Percentiles rank a stretch among this genome's conserved stretches.
Evolutionary conservation across 2,888 invertebrate species (phyloP).

Genomic region (Scaptodrosophila latifasciaeformis): DNA sequence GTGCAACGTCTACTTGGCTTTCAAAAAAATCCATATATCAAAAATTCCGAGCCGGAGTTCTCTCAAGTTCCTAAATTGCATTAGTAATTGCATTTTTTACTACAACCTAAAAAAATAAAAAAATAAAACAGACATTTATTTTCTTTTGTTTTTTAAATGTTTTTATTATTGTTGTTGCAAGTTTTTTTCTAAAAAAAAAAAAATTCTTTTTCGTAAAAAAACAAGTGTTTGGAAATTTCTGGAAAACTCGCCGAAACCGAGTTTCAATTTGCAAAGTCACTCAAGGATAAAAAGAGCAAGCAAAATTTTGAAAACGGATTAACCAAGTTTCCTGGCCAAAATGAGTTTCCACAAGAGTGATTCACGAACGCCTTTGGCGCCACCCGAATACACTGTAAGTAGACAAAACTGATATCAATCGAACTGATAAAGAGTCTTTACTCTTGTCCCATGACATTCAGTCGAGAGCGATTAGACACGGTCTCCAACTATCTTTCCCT

Average conservation of each 20-base stretch:
- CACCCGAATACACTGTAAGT: slow-evolving; percentile 74
- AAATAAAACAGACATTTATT: slow-evolving; percentile 26
- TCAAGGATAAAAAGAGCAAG: slow-evolving; percentile 14
- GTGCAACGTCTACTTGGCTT: slow-evolving; percentile 4
- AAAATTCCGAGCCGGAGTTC: slow-evolving; percentile 19
- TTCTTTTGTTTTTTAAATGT: slow-evolving; percentile 52
- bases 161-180: too few relatives aligned
- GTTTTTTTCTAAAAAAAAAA: background rate
- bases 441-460: too few relatives aligned
- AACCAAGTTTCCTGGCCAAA: slow-evolving; percentile 30
- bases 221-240: slow-evolving; percentile 64
- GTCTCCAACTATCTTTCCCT: too few relatives aligned
- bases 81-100: slow-evolving; percentile 60
- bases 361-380: slow-evolving; percentile 74
- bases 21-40: too few relatives aligned
- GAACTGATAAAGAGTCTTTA: too few relatives aligned
- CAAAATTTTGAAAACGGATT: slow-evolving; percentile 9
- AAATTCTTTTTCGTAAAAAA: slow-evolving; percentile 10
- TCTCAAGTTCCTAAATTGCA: slow-evolving; percentile 50
- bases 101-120: slow-evolving; percentile 33
- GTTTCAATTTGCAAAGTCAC: slow-evolving; percentile 25
- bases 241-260: slow-evolving; percentile 42
- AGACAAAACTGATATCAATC: slow-evolving; percentile 15
- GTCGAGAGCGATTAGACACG: too few relatives aligned
- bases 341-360: slow-evolving; percentile 75